Conservation (phyloP, 1,140 invertebrate species). For the Neuroterus valhalla region DNA sequence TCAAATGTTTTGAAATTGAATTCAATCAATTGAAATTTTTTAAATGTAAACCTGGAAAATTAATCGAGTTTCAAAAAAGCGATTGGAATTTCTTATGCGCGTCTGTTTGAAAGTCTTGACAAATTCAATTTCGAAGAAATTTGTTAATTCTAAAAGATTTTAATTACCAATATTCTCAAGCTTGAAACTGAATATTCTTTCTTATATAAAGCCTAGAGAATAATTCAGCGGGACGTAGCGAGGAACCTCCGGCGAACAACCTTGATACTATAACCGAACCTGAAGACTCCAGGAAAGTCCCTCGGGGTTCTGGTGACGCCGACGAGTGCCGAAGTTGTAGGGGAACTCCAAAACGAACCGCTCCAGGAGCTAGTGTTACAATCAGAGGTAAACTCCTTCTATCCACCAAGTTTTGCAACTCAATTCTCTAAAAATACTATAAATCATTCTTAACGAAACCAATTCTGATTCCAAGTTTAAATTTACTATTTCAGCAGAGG, state of each 20-base stretch:
- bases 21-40: too few relatives aligned
- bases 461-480: not conserved
- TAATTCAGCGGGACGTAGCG: constrained; percentile 18
- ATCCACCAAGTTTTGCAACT: not conserved
- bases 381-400: constrained; percentile 35
- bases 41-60: too few relatives aligned
- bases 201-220: constrained; percentile 9
- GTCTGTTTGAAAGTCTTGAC: too few relatives aligned
- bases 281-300: constrained; percentile 34
- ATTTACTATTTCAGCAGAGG: constrained; percentile 38
- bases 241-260: constrained; percentile 1
- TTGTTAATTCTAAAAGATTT: too few relatives aligned
- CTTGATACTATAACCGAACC: not conserved
- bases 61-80: too few relatives aligned
- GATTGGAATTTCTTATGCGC: too few relatives aligned
- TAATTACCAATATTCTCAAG: too few relatives aligned
- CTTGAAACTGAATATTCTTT: not conserved
- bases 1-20: too few relatives aligned
- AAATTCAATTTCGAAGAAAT: too few relatives aligned
- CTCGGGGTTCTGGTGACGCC: constrained; percentile 42
- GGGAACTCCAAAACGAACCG: constrained; percentile 37
- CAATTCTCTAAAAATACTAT: too few relatives aligned
- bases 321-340: constrained; percentile 51
- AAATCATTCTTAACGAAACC: too few relatives aligned
- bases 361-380: constrained; percentile 45